phyloP scores from a whole-genome alignment of 92 coral and sea anemone species.

The Meandrina meandrites region DNA sequence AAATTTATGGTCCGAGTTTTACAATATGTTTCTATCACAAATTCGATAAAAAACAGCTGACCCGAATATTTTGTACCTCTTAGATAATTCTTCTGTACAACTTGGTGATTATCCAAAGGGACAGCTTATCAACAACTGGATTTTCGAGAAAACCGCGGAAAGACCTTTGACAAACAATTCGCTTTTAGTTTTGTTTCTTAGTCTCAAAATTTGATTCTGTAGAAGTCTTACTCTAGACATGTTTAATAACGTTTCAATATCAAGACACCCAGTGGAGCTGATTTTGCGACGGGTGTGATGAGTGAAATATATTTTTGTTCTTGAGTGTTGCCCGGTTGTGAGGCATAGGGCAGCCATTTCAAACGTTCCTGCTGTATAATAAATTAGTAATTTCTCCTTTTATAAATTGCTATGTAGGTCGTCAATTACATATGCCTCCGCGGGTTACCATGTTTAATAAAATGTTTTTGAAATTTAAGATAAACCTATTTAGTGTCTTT shows the following conservation, averaged over 20 bases:
- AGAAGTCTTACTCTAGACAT: background rate
- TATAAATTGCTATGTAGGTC: background rate
- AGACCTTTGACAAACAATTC: background rate
- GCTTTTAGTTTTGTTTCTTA: background rate
- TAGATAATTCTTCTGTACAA: too few species aligned
- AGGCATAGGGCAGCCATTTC: too few species aligned
- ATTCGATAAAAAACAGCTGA: background rate
- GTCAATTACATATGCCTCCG: background rate
- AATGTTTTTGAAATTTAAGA: background rate
- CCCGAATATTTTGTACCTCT: too few species aligned
- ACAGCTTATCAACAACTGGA: background rate
- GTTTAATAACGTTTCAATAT: background rate
- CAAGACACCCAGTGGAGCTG: background rate
- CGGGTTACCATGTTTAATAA: background rate
- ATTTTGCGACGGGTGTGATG: background rate
- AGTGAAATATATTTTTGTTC: background rate
- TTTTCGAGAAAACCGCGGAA: background rate
- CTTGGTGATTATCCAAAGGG: background rate
- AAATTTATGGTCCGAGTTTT: background rate
- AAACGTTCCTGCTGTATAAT: background rate
- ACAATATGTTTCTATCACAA: background rate
- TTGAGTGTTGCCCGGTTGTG: background rate
- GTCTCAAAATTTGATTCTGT: background rate
- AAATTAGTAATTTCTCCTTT: background rate
- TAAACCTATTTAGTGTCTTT: background rate